A percentile compares a stretch with the other conserved stretches of the same genome.
Conservation (phyloP, 2,113 vertebrate species). For the Zapornia atra region DNA sequence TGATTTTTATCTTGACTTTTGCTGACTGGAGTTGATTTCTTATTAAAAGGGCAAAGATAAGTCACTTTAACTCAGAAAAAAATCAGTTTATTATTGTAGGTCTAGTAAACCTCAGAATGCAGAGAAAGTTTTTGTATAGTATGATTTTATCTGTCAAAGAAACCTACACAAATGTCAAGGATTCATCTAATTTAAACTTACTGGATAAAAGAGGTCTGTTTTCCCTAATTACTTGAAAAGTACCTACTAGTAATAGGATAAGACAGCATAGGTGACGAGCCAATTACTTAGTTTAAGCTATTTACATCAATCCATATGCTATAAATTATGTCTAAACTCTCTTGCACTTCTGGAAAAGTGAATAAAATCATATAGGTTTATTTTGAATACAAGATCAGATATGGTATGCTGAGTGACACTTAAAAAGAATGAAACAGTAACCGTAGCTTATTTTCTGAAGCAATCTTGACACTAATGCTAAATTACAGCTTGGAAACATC, state of each 20-base stretch:
- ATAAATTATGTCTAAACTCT: conserved; percentile 64
- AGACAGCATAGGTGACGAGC: conserved; percentile 45
- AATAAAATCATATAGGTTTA: conserved; percentile 73
- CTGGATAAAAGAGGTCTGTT: conserved; percentile 19
- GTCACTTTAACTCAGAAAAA: conserved; percentile 46
- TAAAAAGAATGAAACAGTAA: conserved; percentile 80
- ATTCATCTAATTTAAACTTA: conserved; percentile 46
- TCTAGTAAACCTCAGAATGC: not conserved
- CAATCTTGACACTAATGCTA: conserved; percentile 80
- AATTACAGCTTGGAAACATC: conserved; percentile 80
- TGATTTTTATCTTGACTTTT: conserved; percentile 58
- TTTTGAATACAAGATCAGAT: conserved; percentile 74
- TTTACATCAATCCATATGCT: conserved; percentile 60
- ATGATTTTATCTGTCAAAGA: conserved; percentile 59
- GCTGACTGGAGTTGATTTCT: conserved; percentile 50
- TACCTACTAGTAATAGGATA: conserved; percentile 46
- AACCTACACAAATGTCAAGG: conserved; percentile 28
- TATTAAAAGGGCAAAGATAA: conserved; percentile 64
- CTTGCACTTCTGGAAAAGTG: conserved; percentile 61
- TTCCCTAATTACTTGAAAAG: conserved; percentile 49
- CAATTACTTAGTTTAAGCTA: conserved; percentile 57
- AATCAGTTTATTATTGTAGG: conserved; percentile 48
- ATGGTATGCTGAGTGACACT: conserved; percentile 73
- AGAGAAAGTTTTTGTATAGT: conserved; percentile 12
- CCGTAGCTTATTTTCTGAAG: conserved; percentile 76